Conservation (phyloP, 2,797 vertebrate species). For the Labroides dimidiatus region DNA sequence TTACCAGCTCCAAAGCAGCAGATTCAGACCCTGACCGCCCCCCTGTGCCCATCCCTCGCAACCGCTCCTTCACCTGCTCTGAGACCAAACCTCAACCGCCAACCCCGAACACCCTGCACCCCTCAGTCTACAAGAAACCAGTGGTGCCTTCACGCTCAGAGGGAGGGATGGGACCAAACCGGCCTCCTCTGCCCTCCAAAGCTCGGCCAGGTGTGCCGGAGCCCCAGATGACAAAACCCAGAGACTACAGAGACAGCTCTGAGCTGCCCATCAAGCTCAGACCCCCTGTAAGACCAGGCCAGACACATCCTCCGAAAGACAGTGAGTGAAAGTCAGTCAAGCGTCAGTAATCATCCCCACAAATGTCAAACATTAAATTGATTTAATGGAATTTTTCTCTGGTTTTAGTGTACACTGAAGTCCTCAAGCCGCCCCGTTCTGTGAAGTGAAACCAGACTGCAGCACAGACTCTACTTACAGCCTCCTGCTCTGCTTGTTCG, state of each 20-base stretch:
- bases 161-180: constrained; percentile 67
- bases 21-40: constrained; percentile 81
- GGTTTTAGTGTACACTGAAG: constrained; percentile 74
- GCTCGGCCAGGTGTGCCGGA: constrained; percentile 74
- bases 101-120: constrained; percentile 52
- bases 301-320: constrained; percentile 70
- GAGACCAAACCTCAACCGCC: constrained; percentile 79
- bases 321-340: constrained; percentile 51
- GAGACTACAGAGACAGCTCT: constrained; percentile 90
- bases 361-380: background rate
- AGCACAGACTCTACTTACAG: constrained; percentile 9
- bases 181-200: constrained; percentile 91
- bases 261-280: constrained; percentile 86
- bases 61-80: constrained; percentile 90
- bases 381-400: constrained; percentile 27
- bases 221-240: constrained; percentile 72
- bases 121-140: constrained; percentile 82
- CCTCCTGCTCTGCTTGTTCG: constrained; percentile 29
- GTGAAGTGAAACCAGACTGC: constrained; percentile 73
- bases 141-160: constrained; percentile 89
- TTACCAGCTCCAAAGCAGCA: constrained; percentile 72
- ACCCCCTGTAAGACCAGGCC: constrained; percentile 69
- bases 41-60: constrained; percentile 85
- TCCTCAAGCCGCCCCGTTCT: constrained; percentile 71
- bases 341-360: background rate